phyloP scores from a whole-genome alignment of 2,888 invertebrate species.

The Calliscelio sp. region DNA sequence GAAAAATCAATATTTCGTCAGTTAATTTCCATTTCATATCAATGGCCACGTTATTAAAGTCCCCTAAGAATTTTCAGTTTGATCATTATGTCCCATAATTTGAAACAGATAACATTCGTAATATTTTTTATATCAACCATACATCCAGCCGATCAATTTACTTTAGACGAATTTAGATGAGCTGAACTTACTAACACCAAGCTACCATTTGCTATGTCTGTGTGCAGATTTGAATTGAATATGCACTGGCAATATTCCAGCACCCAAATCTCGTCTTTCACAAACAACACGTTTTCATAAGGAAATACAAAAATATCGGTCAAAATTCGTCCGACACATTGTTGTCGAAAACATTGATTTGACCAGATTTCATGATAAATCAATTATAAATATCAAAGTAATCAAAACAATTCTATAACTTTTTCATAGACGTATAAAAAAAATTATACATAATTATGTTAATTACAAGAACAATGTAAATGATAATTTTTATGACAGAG shows the following conservation, averaged over 20 bases:
- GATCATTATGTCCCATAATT: background rate
- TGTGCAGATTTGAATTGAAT: conserved; percentile 62
- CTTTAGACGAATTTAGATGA: conserved; percentile 56
- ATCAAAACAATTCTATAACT: background rate
- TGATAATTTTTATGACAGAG: too few species aligned
- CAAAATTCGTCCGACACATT: conserved; percentile 19
- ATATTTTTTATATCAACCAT: conserved; percentile 43
- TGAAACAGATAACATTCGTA: conserved; percentile 5
- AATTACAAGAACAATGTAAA: too few species aligned
- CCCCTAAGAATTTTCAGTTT: background rate
- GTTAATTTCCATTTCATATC: background rate
- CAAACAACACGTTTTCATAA: conserved; percentile 53
- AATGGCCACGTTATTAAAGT: background rate
- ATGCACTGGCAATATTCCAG: conserved; percentile 62
- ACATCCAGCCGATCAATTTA: conserved; percentile 33
- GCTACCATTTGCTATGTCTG: conserved; percentile 23
- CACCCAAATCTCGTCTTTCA: conserved; percentile 61
- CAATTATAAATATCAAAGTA: background rate
- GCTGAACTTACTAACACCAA: conserved; percentile 25
- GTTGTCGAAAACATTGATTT: conserved; percentile 8
- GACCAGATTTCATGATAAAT: background rate
- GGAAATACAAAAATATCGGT: conserved; percentile 56
- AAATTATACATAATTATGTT: background rate
- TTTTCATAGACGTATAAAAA: background rate
- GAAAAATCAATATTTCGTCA: conserved; percentile 20